phyloP scores from a whole-genome alignment of 2,113 vertebrate genomes.

The Dunckerocampus dactyliophorus region DNA sequence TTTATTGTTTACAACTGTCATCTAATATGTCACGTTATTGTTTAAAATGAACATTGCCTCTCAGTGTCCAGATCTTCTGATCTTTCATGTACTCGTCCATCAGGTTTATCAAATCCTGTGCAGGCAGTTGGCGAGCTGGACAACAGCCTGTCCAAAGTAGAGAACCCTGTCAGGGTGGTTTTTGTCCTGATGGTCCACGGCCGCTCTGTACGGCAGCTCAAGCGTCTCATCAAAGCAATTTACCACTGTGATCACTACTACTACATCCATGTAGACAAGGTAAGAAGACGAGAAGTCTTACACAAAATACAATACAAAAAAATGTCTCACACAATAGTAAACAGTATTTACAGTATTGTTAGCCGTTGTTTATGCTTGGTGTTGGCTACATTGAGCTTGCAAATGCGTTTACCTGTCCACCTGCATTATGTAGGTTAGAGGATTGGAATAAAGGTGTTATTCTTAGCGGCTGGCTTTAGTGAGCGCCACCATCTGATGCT shows the following conservation, averaged over 20 bases:
- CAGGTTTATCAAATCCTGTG: slow-evolving; percentile 80
- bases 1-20: background rate
- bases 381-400: slow-evolving; percentile 1
- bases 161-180: slow-evolving; percentile 82
- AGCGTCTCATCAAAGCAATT: slow-evolving; percentile 92
- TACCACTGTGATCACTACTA: slow-evolving; percentile 93
- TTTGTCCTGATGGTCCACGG: slow-evolving; percentile 95
- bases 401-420: slow-evolving; percentile 27
- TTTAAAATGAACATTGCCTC: background rate
- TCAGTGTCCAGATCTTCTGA: background rate
- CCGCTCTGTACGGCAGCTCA: slow-evolving; percentile 88
- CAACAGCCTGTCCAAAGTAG: slow-evolving; percentile 69
- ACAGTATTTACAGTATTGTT: background rate
- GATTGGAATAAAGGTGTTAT: slow-evolving; percentile 54
- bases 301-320: background rate
- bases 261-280: slow-evolving; percentile 97
- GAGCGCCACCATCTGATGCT: slow-evolving; percentile 23
- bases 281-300: slow-evolving; percentile 32
- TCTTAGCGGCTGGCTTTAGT: slow-evolving; percentile 50
- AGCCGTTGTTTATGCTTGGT: background rate
- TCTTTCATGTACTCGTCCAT: background rate
- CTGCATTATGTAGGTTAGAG: slow-evolving; percentile 33
- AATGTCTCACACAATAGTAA: background rate
- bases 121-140: slow-evolving; percentile 79
- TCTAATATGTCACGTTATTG: background rate